phyloP scores from a whole-genome alignment of 2,888 invertebrate species.

The Crioceris asparagi region DNA sequence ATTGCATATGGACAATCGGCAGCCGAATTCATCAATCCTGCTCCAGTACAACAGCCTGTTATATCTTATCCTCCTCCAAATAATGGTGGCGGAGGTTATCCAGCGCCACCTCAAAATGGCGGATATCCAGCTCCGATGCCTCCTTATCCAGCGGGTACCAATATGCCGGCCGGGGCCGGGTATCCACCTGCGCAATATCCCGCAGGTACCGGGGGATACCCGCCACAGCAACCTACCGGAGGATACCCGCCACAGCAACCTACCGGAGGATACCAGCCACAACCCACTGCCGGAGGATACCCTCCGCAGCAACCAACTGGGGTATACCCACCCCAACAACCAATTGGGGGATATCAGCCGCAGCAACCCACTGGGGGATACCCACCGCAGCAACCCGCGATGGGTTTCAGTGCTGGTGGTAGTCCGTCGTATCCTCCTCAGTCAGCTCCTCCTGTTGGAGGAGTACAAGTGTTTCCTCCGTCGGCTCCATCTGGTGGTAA shows the following conservation, averaged over 20 bases:
- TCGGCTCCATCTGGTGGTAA: constrained; percentile 6
- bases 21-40: constrained; percentile 8
- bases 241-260: background rate
- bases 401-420: background rate
- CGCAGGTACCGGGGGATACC: constrained; percentile 1
- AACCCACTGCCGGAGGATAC: constrained; percentile 10
- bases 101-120: background rate
- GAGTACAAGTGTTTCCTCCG: constrained; percentile 11
- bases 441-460: constrained; percentile 8
- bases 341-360: constrained; percentile 7
- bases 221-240: constrained; percentile 2
- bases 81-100: constrained; percentile 4
- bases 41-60: constrained; percentile 2
- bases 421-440: background rate
- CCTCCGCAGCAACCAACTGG: constrained; percentile 9
- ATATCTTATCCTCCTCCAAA: constrained; percentile 6
- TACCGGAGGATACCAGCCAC: background rate
- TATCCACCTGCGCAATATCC: constrained; percentile 5
- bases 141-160: constrained; percentile 1
- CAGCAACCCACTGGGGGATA: background rate
- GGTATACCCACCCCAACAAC: constrained; percentile 6
- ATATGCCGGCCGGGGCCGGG: background rate
- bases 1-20: constrained; percentile 19
- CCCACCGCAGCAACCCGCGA: background rate
- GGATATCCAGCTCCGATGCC: too few relatives aligned